Evolutionary conservation across 2,888 invertebrate species (phyloP).

Genomic region (Hypomecis punctinalis): DNA sequence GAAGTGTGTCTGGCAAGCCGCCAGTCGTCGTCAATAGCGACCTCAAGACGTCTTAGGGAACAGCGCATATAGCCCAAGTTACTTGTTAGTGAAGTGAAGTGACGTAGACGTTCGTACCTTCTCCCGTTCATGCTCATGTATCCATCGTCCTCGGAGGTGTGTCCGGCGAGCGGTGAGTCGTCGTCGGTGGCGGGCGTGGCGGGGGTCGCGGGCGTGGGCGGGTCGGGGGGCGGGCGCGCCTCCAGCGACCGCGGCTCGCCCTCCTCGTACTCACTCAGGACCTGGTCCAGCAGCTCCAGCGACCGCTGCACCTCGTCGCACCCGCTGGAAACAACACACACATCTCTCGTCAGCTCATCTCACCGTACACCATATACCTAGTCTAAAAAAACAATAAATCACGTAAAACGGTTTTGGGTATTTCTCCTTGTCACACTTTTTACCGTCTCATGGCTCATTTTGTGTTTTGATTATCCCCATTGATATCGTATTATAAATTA

Average conservation of each 20-base stretch:
- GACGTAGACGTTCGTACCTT: slow-evolving; percentile 70
- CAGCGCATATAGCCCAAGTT: too few species aligned
- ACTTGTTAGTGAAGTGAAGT: too few species aligned
- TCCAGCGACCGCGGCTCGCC: slow-evolving; percentile 82
- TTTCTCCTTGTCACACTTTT: too few species aligned
- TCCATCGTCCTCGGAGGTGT: slow-evolving; percentile 96
- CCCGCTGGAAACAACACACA: slow-evolving; percentile 84
- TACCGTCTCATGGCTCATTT: too few species aligned
- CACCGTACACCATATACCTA: too few species aligned
- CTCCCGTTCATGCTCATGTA: slow-evolving; percentile 97
- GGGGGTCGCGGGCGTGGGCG: slow-evolving; percentile 82
- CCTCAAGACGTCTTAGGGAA: slow-evolving; percentile 79
- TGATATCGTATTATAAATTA: too few species aligned
- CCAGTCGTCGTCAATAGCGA: slow-evolving; percentile 88
- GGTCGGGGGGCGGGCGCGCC: slow-evolving; percentile 73
- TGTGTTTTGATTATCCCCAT: too few species aligned
- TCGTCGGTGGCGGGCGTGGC: slow-evolving; percentile 87
- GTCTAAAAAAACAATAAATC: too few species aligned
- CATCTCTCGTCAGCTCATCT: too few species aligned
- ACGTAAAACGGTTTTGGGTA: too few species aligned
- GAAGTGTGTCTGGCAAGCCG: too few species aligned
- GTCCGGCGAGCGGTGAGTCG: slow-evolving; percentile 91
- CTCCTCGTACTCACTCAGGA: slow-evolving; percentile 96
- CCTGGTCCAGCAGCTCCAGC: slow-evolving; percentile 94
- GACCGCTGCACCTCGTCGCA: slow-evolving; percentile 95